Conservation (phyloP, 2,113 vertebrate species). For the Anas platyrhynchos region DNA sequence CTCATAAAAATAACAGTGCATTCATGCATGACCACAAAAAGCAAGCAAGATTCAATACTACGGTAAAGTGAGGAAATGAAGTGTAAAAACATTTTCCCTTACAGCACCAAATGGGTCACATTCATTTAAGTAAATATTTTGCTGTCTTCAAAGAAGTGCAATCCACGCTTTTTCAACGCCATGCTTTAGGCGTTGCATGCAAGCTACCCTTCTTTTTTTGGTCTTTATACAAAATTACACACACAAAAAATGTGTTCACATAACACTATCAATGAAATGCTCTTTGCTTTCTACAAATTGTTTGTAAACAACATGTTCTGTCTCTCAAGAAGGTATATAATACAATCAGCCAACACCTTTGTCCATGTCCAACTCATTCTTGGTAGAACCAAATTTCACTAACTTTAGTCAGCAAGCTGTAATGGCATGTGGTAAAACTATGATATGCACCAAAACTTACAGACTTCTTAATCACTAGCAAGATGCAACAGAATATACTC, state of each 20-base stretch:
- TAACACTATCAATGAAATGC: neutral
- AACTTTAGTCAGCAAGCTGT: neutral
- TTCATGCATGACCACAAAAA: neutral
- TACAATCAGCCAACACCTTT: neutral
- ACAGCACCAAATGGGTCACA: neutral
- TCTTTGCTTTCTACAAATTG: neutral
- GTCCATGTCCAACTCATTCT: neutral
- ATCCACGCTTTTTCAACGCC: neutral
- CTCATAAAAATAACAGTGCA: neutral
- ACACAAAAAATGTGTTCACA: neutral
- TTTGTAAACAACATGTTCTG: neutral
- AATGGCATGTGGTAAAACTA: neutral
- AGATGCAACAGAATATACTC: neutral
- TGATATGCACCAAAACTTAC: neutral
- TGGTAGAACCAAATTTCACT: neutral
- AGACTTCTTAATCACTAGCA: neutral
- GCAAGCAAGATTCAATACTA: slow-evolving; percentile 13
- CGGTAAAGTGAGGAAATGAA: slow-evolving; percentile 37
- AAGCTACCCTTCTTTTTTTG: neutral
- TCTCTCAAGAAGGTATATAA: neutral
- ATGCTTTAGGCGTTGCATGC: neutral
- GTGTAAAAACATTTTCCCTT: slow-evolving; percentile 31
- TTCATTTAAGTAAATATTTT: slow-evolving; percentile 40
- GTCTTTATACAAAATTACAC: neutral
- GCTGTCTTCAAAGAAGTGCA: neutral